Evolutionary conservation across 2,113 vertebrate species (phyloP), one percentile per base, ranked within the genome.

Genomic region (Lipotes vexillifer): DNA sequence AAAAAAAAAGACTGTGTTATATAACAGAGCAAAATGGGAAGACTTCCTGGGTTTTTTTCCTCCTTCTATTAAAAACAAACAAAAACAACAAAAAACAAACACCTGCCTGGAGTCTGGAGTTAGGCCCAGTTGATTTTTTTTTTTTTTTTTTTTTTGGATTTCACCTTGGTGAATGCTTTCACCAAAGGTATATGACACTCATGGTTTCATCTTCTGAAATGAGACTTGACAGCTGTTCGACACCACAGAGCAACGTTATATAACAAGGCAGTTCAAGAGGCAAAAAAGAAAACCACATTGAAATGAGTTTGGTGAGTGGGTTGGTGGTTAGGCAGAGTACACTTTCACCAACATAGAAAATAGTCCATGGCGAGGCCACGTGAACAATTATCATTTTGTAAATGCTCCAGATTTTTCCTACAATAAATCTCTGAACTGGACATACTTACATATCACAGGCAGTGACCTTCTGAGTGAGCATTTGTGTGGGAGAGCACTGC

Each of bases 231-330:
- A 96, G 92, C 95, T 96, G 55, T 83, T 87, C 52, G 41, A 57
- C 20, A 57, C 65, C 41, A 88, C 80, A 59, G 46, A 91, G 78
- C 72, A 77, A 46, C 36, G 44, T 98, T 98, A 97, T 4, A 18
- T 97, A 98, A 97, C 71, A 78, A 94, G 94, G 87, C 89, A 93
- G 61, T 89, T 93, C 81, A 96, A 92, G 84, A 95, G 52, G 46
- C 77, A 78, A 72, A 88, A 75, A 72, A 91, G 83, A 94, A 96
- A 96, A 94, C 66, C 80, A 90, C 57, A 63, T 0, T 69, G 75
- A 96, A 95, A 71, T 21, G 77, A 95, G 75, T 94, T 65, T 71
- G 72, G 82, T 36, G 83, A 94, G 71, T 82, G 86, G 90, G 81
- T 86, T 75, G 0, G 1, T 41, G 87, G 65, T 49, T 55, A 41